These are phyloP conservation scores for Octodon degus DNA, from an alignment of 2,113 vertebrate genomes.

Conservation along the genomic window DNA sequence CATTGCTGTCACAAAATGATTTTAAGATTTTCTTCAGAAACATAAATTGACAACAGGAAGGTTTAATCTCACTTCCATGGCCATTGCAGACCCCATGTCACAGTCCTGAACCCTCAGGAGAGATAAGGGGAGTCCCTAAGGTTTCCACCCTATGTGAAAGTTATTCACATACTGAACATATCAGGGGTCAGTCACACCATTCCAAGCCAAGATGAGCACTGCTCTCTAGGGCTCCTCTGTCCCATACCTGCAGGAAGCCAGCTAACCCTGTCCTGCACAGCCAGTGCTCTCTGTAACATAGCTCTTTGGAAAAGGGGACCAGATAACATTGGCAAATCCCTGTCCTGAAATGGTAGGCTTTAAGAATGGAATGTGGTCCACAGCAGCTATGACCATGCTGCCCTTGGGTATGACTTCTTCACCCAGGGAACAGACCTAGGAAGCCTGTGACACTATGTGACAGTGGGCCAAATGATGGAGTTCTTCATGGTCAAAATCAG, in stretches of 20 bases:
- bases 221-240: neutral
- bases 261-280: neutral
- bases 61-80: neutral
- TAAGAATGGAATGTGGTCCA: neutral
- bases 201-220: neutral
- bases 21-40: neutral
- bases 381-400: neutral
- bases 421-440: neutral
- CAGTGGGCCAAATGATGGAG: neutral
- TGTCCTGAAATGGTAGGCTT: neutral
- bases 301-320: too few relatives aligned
- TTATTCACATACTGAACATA: neutral
- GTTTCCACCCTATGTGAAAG: neutral
- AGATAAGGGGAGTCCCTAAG: neutral
- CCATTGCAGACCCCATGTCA: neutral
- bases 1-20: neutral
- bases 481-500: neutral
- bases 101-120: neutral
- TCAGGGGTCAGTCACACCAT: neutral
- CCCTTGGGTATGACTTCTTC: neutral
- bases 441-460: neutral
- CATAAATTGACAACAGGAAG: neutral
- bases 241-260: neutral
- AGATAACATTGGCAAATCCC: neutral
- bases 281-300: neutral